A percentile compares a stretch with the other conserved stretches of the same genome.
Conservation (phyloP, 2,797 vertebrate species). For the Hypotaenidia philippensis region DNA sequence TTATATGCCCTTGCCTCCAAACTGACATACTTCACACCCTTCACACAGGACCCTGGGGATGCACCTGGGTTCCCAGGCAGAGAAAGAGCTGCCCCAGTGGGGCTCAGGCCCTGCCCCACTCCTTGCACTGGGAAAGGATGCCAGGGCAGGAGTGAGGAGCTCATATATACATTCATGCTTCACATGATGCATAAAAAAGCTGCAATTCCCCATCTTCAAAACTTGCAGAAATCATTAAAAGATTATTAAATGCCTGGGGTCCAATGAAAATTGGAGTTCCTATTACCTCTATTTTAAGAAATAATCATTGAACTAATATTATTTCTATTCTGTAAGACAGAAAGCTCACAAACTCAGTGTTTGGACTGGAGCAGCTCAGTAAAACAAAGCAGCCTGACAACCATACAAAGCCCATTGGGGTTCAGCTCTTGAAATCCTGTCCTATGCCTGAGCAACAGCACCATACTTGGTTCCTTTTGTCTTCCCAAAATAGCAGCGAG, state of each 20-base stretch:
- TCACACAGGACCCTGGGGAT: neutral
- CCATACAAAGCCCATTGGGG: neutral
- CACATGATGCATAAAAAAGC: neutral
- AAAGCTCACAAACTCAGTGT: neutral
- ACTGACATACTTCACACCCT: neutral
- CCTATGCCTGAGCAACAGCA: constrained; percentile 30
- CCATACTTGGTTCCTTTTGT: constrained; percentile 55
- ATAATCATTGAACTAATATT: constrained; percentile 21
- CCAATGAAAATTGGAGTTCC: neutral
- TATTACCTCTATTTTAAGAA: constrained; percentile 3
- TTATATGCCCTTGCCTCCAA: neutral
- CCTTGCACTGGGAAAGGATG: neutral
- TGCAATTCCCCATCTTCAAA: neutral
- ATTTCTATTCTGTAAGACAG: neutral
- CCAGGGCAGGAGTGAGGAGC: neutral
- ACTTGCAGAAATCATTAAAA: neutral
- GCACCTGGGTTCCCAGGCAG: neutral
- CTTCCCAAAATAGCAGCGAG: constrained; percentile 52
- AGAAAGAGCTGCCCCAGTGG: neutral
- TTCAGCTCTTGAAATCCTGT: constrained; percentile 44
- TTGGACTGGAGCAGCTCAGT: neutral
- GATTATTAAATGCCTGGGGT: neutral
- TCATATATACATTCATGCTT: neutral
- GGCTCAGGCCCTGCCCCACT: neutral
- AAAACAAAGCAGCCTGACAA: constrained; percentile 41